Evolutionary conservation across 2,888 invertebrate species (phyloP), one percentile per base, ranked within the genome.

Genomic region (Spodoptera picta): DNA sequence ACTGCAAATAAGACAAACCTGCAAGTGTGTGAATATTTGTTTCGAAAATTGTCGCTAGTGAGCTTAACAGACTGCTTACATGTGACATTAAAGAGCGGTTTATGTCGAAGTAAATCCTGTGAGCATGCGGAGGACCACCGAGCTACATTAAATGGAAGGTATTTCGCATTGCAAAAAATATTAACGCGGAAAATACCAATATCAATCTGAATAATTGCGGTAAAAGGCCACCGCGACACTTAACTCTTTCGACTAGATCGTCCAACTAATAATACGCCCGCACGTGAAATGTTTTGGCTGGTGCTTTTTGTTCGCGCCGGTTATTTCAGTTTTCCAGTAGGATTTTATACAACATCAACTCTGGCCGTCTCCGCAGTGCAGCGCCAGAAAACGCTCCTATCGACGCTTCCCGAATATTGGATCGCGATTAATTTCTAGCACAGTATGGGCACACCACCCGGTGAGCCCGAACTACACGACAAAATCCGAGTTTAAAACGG

Each of bases 241-340:
- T 89, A 90, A 88, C 92, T 90, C 92, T 93, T 90, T 93, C 92
- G 94, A 79, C 92, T 94, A 94, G 93, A 92, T 90, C 94, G 93
- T 93, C 94, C 94, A 94, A 91, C 94, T 94, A 94, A 94, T 94
- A 94, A 94, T 94, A 94, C 89, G 88, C 91, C 80, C 90, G 90
- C 92, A 92, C 93, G 92, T 94, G 92, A 94, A 94, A 94, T 94
- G 93, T 94, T 94, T 94, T 93, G 94, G 94, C 93, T 90, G 94
- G 91, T 93, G 94, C 91, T 94, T 94, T 94, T 94, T 94, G 94
- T 94, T 93, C 92, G 93, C 89, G 88, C 88, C 89, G 92, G 93
- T 92, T 94, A 94, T 94, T 94, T 94, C 94, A 93, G 94, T 92
- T 93, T 94, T 94, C 94, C 94, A 94, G 94, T 94, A 90, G 92